Base-by-base conservation (phyloP, 2,113 vertebrate species). In the Eptatretus burgeri region DNA sequence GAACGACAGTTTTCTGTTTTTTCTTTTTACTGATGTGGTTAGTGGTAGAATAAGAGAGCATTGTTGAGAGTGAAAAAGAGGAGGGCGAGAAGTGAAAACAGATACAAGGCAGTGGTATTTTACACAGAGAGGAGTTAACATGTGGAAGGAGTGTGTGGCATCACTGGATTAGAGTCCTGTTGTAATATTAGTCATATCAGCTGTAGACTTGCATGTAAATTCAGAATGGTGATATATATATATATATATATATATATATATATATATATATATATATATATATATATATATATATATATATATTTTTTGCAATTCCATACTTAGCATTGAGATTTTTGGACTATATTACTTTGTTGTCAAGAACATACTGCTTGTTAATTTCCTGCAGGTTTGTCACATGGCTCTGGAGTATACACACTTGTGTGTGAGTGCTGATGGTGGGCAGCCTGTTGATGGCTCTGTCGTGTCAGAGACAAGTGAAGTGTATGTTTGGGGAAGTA, bases 351-450 rank as follows among this genome's bases (percentile, higher is more conserved):
- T 60, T 12, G 12, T 17, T 60, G n/a, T 60, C n/a, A 10, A 17
- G 56, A 17, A 20, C n/a, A 60, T n/a, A n/a, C 56, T 60, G 20
- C 56, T 60, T 10, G 20, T 9, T 11, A 9, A 60, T 60, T 11
- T 60, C 56, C 62, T 50, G 27, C 51, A 86, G 82, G 83, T 85
- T 14, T 85, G 82, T 69, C 76, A 80, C 64, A 93, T 87, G 81
- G 81, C 83, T 2, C 86, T 82, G 1, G 86, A 88, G 75, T 83
- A 85, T 65, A 84, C 82, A 14, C 80, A 85, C 67, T 89, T 84
- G 0, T 85, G 84, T 67, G 89, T 88, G n/a, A 95, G 84, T 67
- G 84, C 91, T 2, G 91, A 98, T 70, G 93, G 82, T 74, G 83
- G 94, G 51, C 91, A 93, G 72, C 84, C 82, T 0, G 86, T 81